Conservation (phyloP, 2,797 vertebrate genomes). For the Squalus acanthias region DNA sequence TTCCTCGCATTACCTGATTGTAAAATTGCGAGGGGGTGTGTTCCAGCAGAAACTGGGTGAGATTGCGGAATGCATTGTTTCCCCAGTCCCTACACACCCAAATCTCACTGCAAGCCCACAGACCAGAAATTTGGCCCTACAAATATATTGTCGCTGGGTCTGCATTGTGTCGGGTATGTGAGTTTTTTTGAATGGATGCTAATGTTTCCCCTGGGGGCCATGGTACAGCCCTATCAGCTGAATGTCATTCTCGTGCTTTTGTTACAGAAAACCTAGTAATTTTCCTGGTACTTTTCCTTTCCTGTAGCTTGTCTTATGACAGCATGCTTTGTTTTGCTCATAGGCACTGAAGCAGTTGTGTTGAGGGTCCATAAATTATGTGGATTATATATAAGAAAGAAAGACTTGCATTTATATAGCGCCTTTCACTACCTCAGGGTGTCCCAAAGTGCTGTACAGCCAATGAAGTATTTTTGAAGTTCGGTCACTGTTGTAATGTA, state of each 20-base stretch:
- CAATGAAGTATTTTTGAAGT: background rate
- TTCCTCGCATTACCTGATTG: too few relatives aligned
- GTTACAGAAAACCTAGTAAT: background rate
- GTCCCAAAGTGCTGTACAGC: background rate
- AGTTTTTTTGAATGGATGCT: background rate
- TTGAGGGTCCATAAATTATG: background rate
- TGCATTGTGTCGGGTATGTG: background rate
- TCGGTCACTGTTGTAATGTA: background rate
- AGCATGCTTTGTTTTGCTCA: background rate
- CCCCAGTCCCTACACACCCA: background rate
- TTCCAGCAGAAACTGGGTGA: too few relatives aligned
- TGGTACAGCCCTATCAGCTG: background rate
- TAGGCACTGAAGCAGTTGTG: background rate
- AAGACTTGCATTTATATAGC: background rate
- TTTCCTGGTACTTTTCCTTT: background rate
- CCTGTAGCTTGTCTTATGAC: background rate
- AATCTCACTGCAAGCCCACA: background rate
- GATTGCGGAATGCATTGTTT: background rate
- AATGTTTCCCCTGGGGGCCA: background rate
- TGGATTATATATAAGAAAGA: background rate
- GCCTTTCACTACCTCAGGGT: too few relatives aligned
- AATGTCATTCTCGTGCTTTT: background rate
- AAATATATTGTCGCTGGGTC: background rate
- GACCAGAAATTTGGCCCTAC: background rate
- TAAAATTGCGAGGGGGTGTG: too few relatives aligned